phyloP scores from a whole-genome alignment of 2,888 invertebrate genomes.

The Acanthosepion pharaonis region DNA sequence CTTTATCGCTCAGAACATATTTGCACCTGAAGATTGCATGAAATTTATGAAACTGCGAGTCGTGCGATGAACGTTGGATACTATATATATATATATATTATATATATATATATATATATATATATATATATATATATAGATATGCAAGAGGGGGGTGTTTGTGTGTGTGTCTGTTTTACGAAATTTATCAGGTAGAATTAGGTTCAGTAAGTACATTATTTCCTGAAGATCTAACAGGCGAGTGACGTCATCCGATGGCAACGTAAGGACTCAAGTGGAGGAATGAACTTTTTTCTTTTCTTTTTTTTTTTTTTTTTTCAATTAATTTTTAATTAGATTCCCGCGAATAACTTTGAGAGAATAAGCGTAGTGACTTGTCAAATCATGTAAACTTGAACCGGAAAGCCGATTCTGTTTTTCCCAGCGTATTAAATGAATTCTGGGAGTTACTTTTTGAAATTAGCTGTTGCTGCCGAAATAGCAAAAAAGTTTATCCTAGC shows the following conservation, averaged over 20 bases:
- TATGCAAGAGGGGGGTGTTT: no score
- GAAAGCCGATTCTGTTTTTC: not conserved
- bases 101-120: no score
- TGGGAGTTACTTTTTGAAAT: not conserved
- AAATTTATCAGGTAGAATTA: not conserved
- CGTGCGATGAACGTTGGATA: no score
- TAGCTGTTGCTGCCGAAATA: no score
- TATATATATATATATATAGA: not conserved
- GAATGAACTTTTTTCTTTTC: not conserved
- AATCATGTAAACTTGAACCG: not conserved
- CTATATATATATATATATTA: no score
- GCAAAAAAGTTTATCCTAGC: no score
- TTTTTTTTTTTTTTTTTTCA: not conserved
- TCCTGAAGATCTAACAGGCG: not conserved
- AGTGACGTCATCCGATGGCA: not conserved
- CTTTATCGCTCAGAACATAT: not conserved
- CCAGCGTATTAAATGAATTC: not conserved
- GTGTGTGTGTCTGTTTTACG: not conserved
- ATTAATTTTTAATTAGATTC: slow-evolving; percentile 6
- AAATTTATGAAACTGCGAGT: no score
- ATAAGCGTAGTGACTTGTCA: not conserved
- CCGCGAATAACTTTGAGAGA: not conserved
- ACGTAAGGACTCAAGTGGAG: no score
- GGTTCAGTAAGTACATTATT: not conserved
- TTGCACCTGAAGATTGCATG: no score